phyloP scores from a whole-genome alignment of 2,888 invertebrate genomes.

The Diaperis boleti region DNA sequence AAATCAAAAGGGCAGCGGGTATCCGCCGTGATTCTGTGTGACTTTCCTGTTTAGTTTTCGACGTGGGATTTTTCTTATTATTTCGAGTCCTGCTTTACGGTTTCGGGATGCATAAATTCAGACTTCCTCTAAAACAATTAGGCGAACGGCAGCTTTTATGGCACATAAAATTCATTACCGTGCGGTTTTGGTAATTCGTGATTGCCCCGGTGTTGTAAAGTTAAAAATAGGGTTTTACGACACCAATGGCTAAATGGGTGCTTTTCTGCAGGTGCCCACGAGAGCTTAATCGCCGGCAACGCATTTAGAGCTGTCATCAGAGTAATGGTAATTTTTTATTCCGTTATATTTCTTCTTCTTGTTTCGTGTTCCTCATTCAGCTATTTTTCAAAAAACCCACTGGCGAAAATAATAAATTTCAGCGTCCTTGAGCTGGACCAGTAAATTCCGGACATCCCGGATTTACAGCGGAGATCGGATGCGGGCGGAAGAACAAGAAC shows the following conservation, averaged over 20 bases:
- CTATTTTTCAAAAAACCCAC: too few relatives aligned
- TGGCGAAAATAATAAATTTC: too few relatives aligned
- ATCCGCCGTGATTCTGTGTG: slow-evolving; percentile 20
- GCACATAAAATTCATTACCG: not conserved
- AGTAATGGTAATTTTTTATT: too few relatives aligned
- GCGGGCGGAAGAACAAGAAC: slow-evolving; percentile 14
- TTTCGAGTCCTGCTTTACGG: not conserved
- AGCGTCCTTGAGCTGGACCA: too few relatives aligned
- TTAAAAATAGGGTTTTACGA: too few relatives aligned
- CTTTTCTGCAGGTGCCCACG: too few relatives aligned
- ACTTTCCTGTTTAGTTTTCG: not conserved
- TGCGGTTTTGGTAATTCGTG: not conserved
- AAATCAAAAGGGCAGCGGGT: slow-evolving; percentile 31
- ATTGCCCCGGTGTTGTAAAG: too few relatives aligned
- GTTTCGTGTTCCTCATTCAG: too few relatives aligned
- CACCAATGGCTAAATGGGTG: too few relatives aligned
- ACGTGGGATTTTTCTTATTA: not conserved
- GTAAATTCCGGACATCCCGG: not conserved
- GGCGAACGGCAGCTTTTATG: not conserved
- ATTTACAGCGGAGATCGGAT: slow-evolving; percentile 8
- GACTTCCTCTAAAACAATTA: not conserved
- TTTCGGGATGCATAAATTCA: not conserved
- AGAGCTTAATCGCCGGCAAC: too few relatives aligned
- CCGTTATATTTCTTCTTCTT: too few relatives aligned
- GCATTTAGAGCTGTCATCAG: too few relatives aligned